Conservation (phyloP, 1,140 invertebrate genomes). For the Saccostrea echinata region DNA sequence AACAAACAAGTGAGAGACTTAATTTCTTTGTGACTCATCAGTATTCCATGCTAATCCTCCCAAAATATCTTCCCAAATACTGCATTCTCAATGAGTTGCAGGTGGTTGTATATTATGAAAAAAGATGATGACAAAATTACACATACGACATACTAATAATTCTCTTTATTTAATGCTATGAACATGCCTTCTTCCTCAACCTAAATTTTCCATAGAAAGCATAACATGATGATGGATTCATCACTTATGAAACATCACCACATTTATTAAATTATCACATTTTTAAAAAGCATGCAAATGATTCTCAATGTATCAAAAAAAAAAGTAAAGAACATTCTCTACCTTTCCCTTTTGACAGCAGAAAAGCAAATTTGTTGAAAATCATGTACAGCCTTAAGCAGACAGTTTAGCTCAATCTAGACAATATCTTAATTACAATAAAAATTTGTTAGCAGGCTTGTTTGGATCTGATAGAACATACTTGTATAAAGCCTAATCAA, state of each 20-base stretch:
- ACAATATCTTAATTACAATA: conserved; percentile 33
- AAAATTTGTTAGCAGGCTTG: conserved; percentile 33
- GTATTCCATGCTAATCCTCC: conserved; percentile 10
- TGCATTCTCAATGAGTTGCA: background rate
- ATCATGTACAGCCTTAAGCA: conserved; percentile 20
- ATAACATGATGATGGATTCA: no score
- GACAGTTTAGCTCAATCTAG: conserved; percentile 11
- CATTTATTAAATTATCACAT: no score
- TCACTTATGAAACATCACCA: no score
- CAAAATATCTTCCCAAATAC: conserved; percentile 2
- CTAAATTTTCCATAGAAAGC: no score
- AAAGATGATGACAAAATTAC: background rate
- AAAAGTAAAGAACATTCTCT: background rate
- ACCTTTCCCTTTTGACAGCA: background rate
- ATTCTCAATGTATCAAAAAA: no score
- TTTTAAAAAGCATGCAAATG: no score
- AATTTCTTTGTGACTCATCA: background rate
- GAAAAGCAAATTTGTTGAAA: background rate
- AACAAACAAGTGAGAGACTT: background rate
- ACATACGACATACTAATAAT: background rate
- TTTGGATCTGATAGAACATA: conserved; percentile 35
- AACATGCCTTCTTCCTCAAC: no score
- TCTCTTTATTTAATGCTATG: no score
- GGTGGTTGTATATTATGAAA: background rate
- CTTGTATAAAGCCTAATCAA: conserved; percentile 27